A percentile compares a stretch with the other conserved stretches of the same genome.
Conservation (phyloP, 2,113 vertebrate species). For the Grammomys dolichurus region DNA sequence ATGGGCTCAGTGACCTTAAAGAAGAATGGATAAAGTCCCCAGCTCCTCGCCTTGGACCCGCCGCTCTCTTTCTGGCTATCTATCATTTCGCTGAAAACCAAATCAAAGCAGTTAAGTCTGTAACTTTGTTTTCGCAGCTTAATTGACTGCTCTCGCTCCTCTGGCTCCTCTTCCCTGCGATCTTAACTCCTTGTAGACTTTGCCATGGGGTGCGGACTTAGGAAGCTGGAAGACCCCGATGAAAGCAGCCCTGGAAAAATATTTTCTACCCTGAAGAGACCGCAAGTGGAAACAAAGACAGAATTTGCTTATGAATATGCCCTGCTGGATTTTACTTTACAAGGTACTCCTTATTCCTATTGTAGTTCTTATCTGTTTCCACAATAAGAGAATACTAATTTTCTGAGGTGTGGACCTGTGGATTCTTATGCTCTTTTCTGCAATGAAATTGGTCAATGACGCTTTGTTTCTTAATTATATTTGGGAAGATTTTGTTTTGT, state of each 20-base stretch:
- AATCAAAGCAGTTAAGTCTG: constrained; percentile 72
- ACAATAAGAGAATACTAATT: constrained; percentile 45
- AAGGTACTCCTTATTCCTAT: constrained; percentile 89
- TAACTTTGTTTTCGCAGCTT: constrained; percentile 63
- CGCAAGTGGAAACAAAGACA: constrained; percentile 96
- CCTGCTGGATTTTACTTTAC: constrained; percentile 96
- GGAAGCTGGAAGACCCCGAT: constrained; percentile 97
- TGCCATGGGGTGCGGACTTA: constrained; percentile 97
- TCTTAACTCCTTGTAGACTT: constrained; percentile 85
- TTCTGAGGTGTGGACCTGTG: constrained; percentile 61
- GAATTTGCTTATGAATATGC: constrained; percentile 95
- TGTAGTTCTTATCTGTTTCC: constrained; percentile 62
- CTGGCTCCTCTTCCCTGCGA: constrained; percentile 79
- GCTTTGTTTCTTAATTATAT: constrained; percentile 75
- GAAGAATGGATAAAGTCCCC: constrained; percentile 83
- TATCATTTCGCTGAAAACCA: constrained; percentile 76
- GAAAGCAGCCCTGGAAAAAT: constrained; percentile 99
- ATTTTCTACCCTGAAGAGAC: constrained; percentile 97
- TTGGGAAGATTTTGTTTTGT: constrained; percentile 64
- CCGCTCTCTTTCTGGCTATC: constrained; percentile 73
- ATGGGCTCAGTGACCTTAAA: constrained; percentile 25
- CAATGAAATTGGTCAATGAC: constrained; percentile 78
- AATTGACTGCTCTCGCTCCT: constrained; percentile 74
- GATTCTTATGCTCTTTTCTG: constrained; percentile 38
- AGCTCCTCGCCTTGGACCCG: constrained; percentile 58